Evolutionary conservation across 2,113 vertebrate genomes (phyloP).

Genomic region (Eclectus roratus): DNA sequence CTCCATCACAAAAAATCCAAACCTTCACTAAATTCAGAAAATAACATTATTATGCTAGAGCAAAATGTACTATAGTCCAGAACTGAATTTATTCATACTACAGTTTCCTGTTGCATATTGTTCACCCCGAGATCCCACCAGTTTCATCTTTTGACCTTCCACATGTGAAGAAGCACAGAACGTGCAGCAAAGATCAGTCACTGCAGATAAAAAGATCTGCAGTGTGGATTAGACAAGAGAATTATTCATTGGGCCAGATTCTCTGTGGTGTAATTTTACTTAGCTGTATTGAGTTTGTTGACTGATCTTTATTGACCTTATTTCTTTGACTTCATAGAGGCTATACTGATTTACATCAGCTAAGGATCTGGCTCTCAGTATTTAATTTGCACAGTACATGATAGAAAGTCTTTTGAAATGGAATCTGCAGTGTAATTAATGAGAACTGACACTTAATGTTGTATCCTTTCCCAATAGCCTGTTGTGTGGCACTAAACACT

Average conservation of each 20-base stretch:
- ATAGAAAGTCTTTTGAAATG: constrained; percentile 51
- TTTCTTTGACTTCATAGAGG: constrained; percentile 1
- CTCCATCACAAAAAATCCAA: not conserved
- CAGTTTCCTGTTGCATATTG: not conserved
- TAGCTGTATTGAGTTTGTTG: constrained; percentile 22
- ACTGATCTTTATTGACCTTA: constrained; percentile 36
- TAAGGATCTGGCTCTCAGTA: constrained; percentile 20
- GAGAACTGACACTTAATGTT: constrained; percentile 30
- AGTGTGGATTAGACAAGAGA: not conserved
- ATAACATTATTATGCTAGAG: not conserved
- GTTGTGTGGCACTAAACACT: constrained; percentile 13
- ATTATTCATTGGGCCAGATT: constrained; percentile 35
- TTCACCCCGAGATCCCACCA: not conserved
- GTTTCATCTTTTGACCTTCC: constrained; percentile 25
- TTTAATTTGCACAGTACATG: constrained; percentile 42
- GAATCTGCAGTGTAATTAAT: constrained; percentile 52
- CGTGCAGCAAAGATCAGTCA: not conserved
- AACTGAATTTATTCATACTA: not conserved
- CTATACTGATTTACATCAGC: constrained; percentile 7
- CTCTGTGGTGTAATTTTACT: not conserved
- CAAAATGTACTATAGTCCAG: not conserved
- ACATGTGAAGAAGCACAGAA: not conserved
- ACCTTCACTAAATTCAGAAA: not conserved
- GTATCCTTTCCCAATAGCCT: constrained; percentile 44
- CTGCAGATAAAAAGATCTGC: constrained; percentile 28